Percentiles rank a stretch among this genome's conserved stretches.
Conservation (phyloP, 2,888 invertebrate species). For the Auanema sp. region DNA sequence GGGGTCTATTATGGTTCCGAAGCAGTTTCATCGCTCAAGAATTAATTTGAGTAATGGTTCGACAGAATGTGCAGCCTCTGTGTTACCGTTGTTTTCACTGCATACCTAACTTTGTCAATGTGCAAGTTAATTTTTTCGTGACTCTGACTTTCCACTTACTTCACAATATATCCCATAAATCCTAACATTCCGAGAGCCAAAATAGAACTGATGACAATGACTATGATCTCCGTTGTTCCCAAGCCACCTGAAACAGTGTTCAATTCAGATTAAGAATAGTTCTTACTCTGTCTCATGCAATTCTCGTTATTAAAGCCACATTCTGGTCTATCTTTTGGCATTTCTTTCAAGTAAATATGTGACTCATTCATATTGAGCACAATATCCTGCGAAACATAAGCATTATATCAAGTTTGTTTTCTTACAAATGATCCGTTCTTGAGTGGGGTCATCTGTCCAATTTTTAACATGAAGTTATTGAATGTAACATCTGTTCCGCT, state of each 20-base stretch:
- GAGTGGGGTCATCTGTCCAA: slow-evolving; percentile 26
- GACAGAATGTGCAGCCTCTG: too few relatives aligned
- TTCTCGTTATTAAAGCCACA: slow-evolving; percentile 41
- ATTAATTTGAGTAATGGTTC: too few relatives aligned
- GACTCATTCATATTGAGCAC: neutral
- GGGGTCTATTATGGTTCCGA: too few relatives aligned
- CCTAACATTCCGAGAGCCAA: neutral
- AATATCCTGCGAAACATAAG: neutral
- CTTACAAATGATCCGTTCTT: slow-evolving; percentile 28
- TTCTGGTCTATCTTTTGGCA: slow-evolving; percentile 27
- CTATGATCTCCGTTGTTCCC: neutral
- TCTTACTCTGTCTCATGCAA: slow-evolving; percentile 16
- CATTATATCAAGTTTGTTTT: neutral
- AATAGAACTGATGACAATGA: neutral
- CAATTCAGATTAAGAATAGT: neutral
- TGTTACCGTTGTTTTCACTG: too few relatives aligned
- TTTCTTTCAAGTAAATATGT: slow-evolving; percentile 14
- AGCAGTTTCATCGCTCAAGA: too few relatives aligned
- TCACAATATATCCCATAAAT: slow-evolving; percentile 2
- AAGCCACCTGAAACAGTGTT: neutral
- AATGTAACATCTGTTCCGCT: neutral
- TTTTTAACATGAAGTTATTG: neutral
- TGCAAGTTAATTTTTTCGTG: too few relatives aligned
- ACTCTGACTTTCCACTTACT: too few relatives aligned
- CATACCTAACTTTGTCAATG: too few relatives aligned